Conservation (phyloP, 2,888 invertebrate species). For the Stegophylla sp. region DNA sequence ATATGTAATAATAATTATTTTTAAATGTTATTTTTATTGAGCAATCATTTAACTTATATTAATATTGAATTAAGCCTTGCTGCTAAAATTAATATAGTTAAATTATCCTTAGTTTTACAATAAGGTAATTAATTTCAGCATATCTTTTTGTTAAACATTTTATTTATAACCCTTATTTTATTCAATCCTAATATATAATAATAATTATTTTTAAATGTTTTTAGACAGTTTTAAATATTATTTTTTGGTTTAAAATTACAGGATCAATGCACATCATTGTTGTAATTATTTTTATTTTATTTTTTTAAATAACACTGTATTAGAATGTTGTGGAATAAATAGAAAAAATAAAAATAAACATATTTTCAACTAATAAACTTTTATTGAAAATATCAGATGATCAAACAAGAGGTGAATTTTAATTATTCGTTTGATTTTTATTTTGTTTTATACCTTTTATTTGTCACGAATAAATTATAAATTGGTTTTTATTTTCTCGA, state of each 20-base stretch:
- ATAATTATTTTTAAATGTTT: constrained; percentile 2
- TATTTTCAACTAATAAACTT: background rate
- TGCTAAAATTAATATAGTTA: background rate
- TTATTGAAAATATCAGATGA: background rate
- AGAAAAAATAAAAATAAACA: background rate
- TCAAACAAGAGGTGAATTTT: too few species aligned
- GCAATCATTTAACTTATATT: background rate
- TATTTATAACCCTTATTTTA: constrained; percentile 15
- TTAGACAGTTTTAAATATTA: background rate
- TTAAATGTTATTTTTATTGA: background rate
- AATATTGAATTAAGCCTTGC: background rate
- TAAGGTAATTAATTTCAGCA: background rate
- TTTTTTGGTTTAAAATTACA: constrained; percentile 5
- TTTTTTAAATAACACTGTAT: constrained; percentile 43
- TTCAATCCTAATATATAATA: constrained; percentile 12
- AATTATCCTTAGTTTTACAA: constrained; percentile 3
- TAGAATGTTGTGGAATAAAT: constrained; percentile 8
- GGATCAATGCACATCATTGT: constrained; percentile 5
- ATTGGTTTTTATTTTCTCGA: too few species aligned
- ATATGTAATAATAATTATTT: constrained; percentile 8
- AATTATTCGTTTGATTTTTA: too few species aligned
- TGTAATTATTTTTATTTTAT: constrained; percentile 30
- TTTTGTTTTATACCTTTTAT: too few species aligned
- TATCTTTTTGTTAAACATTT: background rate
- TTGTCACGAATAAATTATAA: too few species aligned